These are phyloP conservation scores for Smutsia gigantea DNA, from an alignment of 2,797 vertebrate genomes.

Conservation along the genomic window DNA sequence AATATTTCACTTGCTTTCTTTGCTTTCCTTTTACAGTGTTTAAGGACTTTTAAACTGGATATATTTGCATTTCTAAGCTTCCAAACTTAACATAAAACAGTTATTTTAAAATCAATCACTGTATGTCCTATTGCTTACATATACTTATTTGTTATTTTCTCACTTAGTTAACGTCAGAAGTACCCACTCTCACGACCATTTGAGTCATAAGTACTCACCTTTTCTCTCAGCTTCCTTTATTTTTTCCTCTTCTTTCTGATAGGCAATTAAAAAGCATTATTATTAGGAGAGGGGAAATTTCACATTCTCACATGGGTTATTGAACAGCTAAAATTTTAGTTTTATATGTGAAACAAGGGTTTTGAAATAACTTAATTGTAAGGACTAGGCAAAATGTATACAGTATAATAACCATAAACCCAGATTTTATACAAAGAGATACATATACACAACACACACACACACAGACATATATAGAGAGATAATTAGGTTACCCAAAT, in stretches of 20 bases:
- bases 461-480: background rate
- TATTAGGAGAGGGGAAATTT: constrained; percentile 72
- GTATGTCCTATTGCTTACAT: background rate
- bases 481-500: background rate
- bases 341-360: constrained; percentile 75
- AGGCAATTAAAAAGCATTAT: constrained; percentile 51
- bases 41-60: background rate
- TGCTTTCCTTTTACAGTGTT: background rate
- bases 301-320: constrained; percentile 66
- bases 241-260: constrained; percentile 44
- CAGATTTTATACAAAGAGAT: constrained; percentile 29
- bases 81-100: background rate
- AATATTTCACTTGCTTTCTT: background rate
- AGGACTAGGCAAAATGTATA: constrained; percentile 72
- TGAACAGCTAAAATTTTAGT: constrained; percentile 73
- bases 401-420: constrained; percentile 47
- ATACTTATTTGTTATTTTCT: constrained; percentile 50
- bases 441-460: background rate
- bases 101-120: constrained; percentile 61
- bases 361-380: constrained; percentile 79
- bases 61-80: background rate
- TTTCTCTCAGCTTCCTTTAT: constrained; percentile 55
- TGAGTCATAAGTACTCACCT: constrained; percentile 62
- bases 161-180: constrained; percentile 64
- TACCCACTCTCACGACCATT: constrained; percentile 56